Evolutionary conservation across 2,797 vertebrate genomes (phyloP).

Genomic region (Pteronotus mesoamericanus): DNA sequence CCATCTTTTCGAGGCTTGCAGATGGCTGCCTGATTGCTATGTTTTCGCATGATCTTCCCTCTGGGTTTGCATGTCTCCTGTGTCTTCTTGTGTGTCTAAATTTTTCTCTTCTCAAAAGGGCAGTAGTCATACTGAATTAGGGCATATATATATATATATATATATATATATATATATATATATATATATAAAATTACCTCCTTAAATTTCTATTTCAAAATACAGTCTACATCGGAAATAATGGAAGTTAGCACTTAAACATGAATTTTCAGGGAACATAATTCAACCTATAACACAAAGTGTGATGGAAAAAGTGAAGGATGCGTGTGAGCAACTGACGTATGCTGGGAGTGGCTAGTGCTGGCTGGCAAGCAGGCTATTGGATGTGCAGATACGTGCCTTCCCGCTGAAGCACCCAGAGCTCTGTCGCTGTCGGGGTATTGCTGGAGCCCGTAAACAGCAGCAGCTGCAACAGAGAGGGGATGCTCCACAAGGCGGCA

Average conservation of each 20-base stretch:
- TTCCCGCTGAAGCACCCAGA: neutral
- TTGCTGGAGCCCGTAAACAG: too few relatives aligned
- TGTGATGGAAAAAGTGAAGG: neutral
- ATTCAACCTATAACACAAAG: neutral
- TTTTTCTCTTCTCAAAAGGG: neutral
- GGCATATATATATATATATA: neutral
- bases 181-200: too few relatives aligned
- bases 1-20: neutral
- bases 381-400: rapidly evolving
- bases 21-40: neutral
- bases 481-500: neutral
- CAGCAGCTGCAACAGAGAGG: neutral
- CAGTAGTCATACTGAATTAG: too few relatives aligned
- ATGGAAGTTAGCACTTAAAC: neutral
- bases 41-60: neutral
- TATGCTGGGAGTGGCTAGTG: neutral
- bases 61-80: rapidly evolving
- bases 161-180: too few relatives aligned
- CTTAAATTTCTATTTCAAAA: neutral
- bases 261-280: neutral
- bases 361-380: neutral
- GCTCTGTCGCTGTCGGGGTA: rapidly evolving
- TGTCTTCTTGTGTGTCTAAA: neutral
- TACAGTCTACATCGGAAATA: neutral
- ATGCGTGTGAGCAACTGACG: neutral